Base-by-base conservation (phyloP, 2,797 vertebrate genomes). In the Gymnoscopelus microlampas region DNA sequence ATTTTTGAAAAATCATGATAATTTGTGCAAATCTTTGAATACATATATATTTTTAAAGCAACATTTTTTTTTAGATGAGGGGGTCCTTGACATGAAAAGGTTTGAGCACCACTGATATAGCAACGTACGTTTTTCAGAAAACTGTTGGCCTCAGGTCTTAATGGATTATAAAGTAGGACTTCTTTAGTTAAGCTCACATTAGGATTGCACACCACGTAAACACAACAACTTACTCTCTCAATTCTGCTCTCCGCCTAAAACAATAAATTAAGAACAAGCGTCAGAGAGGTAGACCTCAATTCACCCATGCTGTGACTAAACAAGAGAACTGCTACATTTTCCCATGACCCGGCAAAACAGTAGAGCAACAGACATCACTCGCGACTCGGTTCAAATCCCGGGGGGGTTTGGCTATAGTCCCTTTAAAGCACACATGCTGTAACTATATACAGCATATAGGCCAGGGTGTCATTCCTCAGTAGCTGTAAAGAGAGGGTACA, bases 281-380 rank as follows among this genome's bases (percentile, higher is more conserved):
- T n/a, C 3, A 47, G 23, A 48, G 12, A 57, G 67, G 50, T 47
- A 51, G 8, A 64, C 60, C 47, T 61, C 11, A 64, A 49, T 32
- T 29, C 3, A 29, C 11, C 48, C 24, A 19, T n/a, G 58, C 68
- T 48, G 53, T 10, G 19, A 44, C 23, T 55, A 11, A 35, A 12
- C 47, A 70, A 54, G 60, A 65, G 39, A 60, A 63, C 57, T 26
- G 62, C 11, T 13, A 23, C 6, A 71, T 81, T 84, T 88, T 88
- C 81, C 77, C 83, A 89, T 70, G 86, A 87, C 81, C 86, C 39
- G 54, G 49, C 80, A 55, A 64, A 73, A 15, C 11, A n/a, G 51
- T 5, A 19, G 60, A 48, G 44, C 12, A 6, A 19, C 70, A 67
- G 44, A 32, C 8, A 26, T 74, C 65, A 63, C 60, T 76, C 39